Base-by-base conservation (phyloP, 2,113 vertebrate species). In the Callocephalon fimbriatum region DNA sequence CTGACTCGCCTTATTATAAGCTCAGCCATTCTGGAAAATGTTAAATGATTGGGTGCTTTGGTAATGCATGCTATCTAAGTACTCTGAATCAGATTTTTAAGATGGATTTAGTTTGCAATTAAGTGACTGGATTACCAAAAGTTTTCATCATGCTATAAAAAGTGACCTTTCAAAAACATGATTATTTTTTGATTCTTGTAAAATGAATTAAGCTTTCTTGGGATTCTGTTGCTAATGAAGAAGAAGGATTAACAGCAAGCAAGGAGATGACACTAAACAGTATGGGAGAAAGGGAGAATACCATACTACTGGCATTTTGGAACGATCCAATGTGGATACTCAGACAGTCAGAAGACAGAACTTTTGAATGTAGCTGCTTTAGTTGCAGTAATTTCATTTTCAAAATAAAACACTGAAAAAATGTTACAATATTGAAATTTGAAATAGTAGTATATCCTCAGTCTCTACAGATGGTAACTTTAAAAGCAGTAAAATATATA, bases 1-100 rank as follows among this genome's bases (percentile, higher is more conserved):
- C 37, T 95, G 47, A 29, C n/a, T 88, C 0, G 0, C 23, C 19
- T 74, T 66, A 17, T 20, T 47, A 0, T 44, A 66, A 66, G 8
- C 70, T 84, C 40, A 61, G 23, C 48, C 20, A n/a, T 62, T 73
- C 62, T 89, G 29, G 17, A 61, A 75, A 50, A 65, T 44, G 15
- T 26, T 38, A 31, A 79, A 37, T 61, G 27, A 21, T 26, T 65
- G 58, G 23, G 40, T 73, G 32, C 19, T 61, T 81, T 68, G 44
- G 51, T 90, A 65, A 54, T 73, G 11, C 13, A 48, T 29, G 7
- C 21, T 68, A 5, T 61, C 45, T 26, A 76, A 87, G 54, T 37
- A 76, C 3, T 5, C 53, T 56, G 37, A 76, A 78, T 76, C 0
- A 3, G 23, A 23, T 53, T 65, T 58, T 53, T 15, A 1, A 25